Percentiles rank a stretch among this genome's conserved stretches.
Conservation (phyloP, 2,888 invertebrate species). For the Zootermopsis nevadensis region DNA sequence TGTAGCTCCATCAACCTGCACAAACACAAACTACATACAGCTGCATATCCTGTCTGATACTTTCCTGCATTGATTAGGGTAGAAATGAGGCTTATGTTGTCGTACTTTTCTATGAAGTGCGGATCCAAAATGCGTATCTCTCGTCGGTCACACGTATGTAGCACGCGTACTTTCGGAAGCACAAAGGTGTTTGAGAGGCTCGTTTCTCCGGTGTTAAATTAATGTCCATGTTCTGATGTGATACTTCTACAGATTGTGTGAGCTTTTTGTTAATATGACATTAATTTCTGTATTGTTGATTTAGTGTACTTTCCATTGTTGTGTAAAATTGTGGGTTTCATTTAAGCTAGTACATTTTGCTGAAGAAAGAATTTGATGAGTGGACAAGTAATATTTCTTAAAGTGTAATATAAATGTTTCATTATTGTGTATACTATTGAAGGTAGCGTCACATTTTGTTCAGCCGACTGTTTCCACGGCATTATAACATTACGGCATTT, state of each 20-base stretch:
- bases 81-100: not conserved
- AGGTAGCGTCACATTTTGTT: constrained; percentile 19
- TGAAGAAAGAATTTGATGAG: not conserved
- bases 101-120: not conserved
- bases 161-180: not conserved
- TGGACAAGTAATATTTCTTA: not conserved
- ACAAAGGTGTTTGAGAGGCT: not conserved
- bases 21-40: constrained; percentile 18
- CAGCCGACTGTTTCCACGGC: not conserved
- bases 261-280: not conserved
- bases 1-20: constrained; percentile 26
- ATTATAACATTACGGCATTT: not conserved
- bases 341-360: not conserved
- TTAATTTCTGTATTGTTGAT: constrained; percentile 7
- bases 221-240: not conserved
- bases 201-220: not conserved
- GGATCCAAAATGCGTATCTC: not conserved
- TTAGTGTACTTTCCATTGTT: constrained; percentile 1
- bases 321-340: constrained; percentile 4
- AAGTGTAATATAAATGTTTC: not conserved
- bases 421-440: not conserved
- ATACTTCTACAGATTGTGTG: not conserved
- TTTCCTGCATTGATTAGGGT: not conserved
- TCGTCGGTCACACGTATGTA: not conserved
- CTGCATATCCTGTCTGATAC: constrained; percentile 24